phyloP scores from a whole-genome alignment of 2,888 invertebrate genomes.

The Mesochorus sp. region DNA sequence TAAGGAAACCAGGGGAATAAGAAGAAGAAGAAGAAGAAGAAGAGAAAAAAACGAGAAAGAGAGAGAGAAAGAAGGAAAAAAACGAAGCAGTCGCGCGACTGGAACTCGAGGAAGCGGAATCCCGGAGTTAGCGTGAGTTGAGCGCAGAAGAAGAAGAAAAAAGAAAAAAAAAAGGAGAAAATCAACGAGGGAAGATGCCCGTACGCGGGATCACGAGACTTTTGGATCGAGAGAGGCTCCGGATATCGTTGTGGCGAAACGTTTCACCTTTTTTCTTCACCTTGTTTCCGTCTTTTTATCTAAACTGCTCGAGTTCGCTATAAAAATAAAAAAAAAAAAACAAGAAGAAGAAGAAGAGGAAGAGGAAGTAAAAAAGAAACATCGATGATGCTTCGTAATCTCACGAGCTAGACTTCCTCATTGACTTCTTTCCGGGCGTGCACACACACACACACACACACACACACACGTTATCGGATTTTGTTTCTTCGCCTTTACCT shows the following conservation, averaged over 20 bases:
- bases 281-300: neutral
- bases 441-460: neutral
- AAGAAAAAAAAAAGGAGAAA: neutral
- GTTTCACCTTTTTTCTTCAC: neutral
- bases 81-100: neutral
- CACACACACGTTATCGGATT: neutral
- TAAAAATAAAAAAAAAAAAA: too few relatives aligned
- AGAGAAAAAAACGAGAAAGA: neutral
- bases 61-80: neutral
- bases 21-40: neutral
- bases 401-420: neutral
- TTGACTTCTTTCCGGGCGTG: neutral
- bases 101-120: neutral
- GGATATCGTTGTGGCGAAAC: constrained; percentile 2
- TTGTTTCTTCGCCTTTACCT: neutral
- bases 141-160: neutral
- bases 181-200: constrained; percentile 10
- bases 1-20: too few relatives aligned
- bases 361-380: too few relatives aligned
- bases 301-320: neutral
- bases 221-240: neutral
- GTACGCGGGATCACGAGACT: constrained; percentile 1
- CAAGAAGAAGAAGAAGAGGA: too few relatives aligned
- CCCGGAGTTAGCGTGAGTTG: too few relatives aligned
- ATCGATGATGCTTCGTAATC: neutral